A percentile compares a stretch with the other conserved stretches of the same genome.
These are phyloP conservation scores for Pachydiplax longipennis DNA, from an alignment of 2,888 invertebrate species.

Conservation along the genomic window DNA sequence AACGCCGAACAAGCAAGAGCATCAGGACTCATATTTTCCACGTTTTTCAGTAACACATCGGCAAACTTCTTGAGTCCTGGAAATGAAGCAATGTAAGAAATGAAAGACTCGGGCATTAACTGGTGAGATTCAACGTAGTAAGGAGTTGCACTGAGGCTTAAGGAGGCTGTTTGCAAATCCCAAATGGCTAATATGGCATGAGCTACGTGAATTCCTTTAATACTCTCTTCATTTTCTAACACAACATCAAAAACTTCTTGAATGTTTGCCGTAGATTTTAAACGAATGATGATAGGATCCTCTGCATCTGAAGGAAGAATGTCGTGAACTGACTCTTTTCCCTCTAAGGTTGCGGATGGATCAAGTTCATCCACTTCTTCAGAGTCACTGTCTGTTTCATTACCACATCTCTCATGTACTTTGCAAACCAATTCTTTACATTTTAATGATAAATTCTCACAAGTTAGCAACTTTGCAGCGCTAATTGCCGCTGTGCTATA, in stretches of 20 bases:
- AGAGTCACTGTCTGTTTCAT: slow-evolving; percentile 8
- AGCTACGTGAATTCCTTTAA: neutral
- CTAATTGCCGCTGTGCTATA: neutral
- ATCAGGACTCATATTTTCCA: slow-evolving; percentile 57
- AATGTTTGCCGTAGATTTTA: neutral
- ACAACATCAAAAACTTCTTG: slow-evolving; percentile 33
- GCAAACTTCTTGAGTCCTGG: slow-evolving; percentile 51
- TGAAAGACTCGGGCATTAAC: neutral
- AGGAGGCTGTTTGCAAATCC: slow-evolving; percentile 27
- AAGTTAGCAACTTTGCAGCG: neutral
- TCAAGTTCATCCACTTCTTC: neutral
- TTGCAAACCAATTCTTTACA: neutral
- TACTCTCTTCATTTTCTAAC: neutral
- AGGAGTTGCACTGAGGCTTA: neutral
- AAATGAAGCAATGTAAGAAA: neutral
- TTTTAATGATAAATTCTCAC: neutral
- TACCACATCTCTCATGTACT: neutral
- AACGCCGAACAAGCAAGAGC: slow-evolving; percentile 60
- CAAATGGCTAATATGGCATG: slow-evolving; percentile 29
- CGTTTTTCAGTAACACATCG: slow-evolving; percentile 54
- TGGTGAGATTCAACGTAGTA: neutral
- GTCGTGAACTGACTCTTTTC: neutral
- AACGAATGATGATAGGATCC: slow-evolving; percentile 1
- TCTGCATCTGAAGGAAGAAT: neutral
- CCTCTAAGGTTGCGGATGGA: neutral